Evolutionary conservation across 2,888 invertebrate genomes (phyloP), one percentile per base, ranked within the genome.

Genomic region (Rutpela maculata): DNA sequence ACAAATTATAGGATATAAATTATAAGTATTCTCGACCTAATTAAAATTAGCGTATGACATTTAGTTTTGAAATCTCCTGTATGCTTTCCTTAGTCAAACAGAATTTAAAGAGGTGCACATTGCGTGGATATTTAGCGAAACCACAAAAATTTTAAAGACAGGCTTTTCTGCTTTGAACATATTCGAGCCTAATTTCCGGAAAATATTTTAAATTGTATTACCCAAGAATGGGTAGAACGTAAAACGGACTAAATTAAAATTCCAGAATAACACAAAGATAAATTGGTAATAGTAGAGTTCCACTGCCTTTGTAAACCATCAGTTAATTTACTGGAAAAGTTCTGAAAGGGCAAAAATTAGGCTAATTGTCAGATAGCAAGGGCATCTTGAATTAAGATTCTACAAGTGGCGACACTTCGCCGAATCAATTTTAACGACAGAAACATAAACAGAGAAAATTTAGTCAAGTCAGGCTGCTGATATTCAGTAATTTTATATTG

Each of bases 251-350:
- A 67, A 50, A 67, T 67, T 67, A 67, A 50, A 67, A 67, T 67
- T 67, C 65, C 67, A 26, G 38, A 67, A 67, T 67, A 67, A 67
- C 67, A 67, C 67, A 67, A 55, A 55, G 67, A 67, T 56, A 67
- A 67, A 55, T 55, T 55, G 67, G 26, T 67, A 55, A 67, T 67
- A 67, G 19, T 67, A 22, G 67, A 35, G 35, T 55, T n/a, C 55
- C 22, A 50, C 22, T 65, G 35, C 22, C 35, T 18, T 31, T 18
- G 35, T 65, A n/a, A 67, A 19, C 26, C 67, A 31, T 26, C 26
- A 26, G 55, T 67, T 67, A 67, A 55, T 67, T 67, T 67, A 38
- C 38, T 18, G 65, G 38, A 66, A 66, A 66, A 66, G 17, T 66
- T 66, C 4, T 12, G 12, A 1, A 38, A 66, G 43, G 43, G 65